phyloP scores from a whole-genome alignment of 2,888 invertebrate genomes.

The Stratiomys singularior region DNA sequence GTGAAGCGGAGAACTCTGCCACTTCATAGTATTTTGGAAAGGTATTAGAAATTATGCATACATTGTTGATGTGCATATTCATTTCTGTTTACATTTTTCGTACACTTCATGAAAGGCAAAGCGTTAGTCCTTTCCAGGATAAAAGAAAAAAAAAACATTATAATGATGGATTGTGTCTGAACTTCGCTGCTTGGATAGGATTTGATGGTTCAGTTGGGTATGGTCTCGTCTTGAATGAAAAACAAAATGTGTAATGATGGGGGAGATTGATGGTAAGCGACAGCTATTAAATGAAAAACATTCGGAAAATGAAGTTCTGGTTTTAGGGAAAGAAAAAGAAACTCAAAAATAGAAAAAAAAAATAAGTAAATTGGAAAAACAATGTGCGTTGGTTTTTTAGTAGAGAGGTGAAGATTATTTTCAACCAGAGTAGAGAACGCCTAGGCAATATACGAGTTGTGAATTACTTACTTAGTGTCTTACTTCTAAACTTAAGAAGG shows the following conservation, averaged over 20 bases:
- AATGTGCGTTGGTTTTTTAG: no score
- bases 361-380: no score
- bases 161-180: slow-evolving; percentile 39
- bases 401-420: no score
- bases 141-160: slow-evolving; percentile 25
- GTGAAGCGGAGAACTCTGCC: neutral
- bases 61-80: neutral
- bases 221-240: neutral
- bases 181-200: neutral
- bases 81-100: neutral
- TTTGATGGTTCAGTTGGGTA: no score
- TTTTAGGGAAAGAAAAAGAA: no score
- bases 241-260: neutral
- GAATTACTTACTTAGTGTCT: no score
- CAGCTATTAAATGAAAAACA: neutral
- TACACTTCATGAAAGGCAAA: neutral
- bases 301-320: no score
- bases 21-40: neutral
- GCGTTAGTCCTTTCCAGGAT: slow-evolving; percentile 28
- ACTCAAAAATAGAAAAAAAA: no score
- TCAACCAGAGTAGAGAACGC: no score
- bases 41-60: slow-evolving; percentile 11
- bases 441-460: no score
- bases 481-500: no score
- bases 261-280: neutral